Evolutionary conservation across 1,140 invertebrate species (phyloP), one percentile per base, ranked within the genome.

Genomic region (Dendrolimus kikuchii): DNA sequence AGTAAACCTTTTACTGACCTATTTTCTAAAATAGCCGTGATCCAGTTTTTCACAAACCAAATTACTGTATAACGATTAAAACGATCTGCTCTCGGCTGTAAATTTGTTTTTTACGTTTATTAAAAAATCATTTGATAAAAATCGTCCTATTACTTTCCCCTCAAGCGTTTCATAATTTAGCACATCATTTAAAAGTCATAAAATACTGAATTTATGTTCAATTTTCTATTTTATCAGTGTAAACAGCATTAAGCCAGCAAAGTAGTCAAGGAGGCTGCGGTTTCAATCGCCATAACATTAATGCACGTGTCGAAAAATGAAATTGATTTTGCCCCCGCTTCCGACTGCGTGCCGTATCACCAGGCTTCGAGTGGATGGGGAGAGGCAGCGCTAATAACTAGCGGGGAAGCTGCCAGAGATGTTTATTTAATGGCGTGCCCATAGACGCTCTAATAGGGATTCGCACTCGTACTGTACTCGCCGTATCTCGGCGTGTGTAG

Each of bases 361-460:
- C 65, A 55, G 49, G 65, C 66, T 63, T 80, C 72, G 66, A 86
- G 82, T 82, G 77, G 71, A 56, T 71, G 69, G 67, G 81, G 81
- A 47, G 76, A 71, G 72, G 54, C 68, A 58, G 64, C 74, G 78
- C 77, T 83, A 83, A 82, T 86, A 83, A 86, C 80, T 81, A 78
- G 71, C 73, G 69, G 71, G 71, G 70, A 74, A 69, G 64, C 64
- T 62, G 64, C 65, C 74, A 66, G 77, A 80, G 79, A 86, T 86
- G 82, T 86, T 84, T 86, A 84, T 82, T 86, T 86, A 84, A 86
- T 86, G 80, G 77, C 71, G 71, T 65, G 73, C 79, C 73, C 70
- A 78, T 78, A 82, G 78, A 79, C 71, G 65, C 66, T 76, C 71
- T 85, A 83, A 85, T 79, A 71, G 79, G 73, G 75, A 71, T 74